Conservation (phyloP, 2,888 invertebrate genomes). For the Lacanobia wlatinum region DNA sequence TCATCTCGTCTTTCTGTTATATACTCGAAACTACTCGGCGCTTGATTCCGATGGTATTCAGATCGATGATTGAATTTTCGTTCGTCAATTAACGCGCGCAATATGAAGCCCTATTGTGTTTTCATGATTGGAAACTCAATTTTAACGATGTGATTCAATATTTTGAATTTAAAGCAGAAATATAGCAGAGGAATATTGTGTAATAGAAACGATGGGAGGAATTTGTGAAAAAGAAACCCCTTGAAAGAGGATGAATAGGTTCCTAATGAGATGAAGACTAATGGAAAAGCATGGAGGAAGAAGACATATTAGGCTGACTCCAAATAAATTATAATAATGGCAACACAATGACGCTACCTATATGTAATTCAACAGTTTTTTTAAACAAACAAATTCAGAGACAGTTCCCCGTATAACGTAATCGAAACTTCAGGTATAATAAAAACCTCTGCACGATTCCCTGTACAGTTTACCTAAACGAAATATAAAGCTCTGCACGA, state of each 20-base stretch:
- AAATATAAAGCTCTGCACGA: not conserved
- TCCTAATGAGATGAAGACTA: too few relatives aligned
- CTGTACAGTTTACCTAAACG: not conserved
- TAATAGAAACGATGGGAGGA: not conserved
- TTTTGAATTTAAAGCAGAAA: not conserved
- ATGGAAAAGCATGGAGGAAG: not conserved
- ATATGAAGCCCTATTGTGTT: not conserved
- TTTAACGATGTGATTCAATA: not conserved
- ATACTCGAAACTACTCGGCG: not conserved
- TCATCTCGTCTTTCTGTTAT: constrained; percentile 18
- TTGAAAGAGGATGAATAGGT: too few relatives aligned
- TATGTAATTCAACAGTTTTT: not conserved
- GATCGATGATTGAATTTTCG: constrained; percentile 8
- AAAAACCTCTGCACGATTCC: too few relatives aligned
- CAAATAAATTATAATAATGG: too few relatives aligned
- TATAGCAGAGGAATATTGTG: too few relatives aligned
- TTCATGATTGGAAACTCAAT: not conserved
- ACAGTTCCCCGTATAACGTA: too few relatives aligned
- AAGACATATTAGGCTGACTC: too few relatives aligned
- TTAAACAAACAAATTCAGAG: not conserved
- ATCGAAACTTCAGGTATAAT: too few relatives aligned
- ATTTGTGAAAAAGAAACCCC: not conserved
- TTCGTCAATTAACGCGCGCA: not conserved
- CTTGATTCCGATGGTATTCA: not conserved
- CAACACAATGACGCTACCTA: too few relatives aligned